Conservation (phyloP, 2,888 invertebrate genomes). For the Ypsolopha sequella region DNA sequence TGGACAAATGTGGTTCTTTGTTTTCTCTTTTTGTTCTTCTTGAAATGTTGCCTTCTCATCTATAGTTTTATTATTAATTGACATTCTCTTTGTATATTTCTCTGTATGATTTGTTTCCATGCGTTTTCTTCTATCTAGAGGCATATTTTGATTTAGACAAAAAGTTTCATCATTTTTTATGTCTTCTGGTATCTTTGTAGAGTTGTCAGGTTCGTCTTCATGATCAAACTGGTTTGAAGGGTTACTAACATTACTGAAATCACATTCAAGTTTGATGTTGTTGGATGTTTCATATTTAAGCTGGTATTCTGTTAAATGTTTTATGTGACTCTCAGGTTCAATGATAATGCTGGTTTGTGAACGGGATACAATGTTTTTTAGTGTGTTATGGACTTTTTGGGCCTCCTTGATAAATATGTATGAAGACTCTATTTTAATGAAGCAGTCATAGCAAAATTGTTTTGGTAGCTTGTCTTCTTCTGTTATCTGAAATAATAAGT, state of each 20-base stretch:
- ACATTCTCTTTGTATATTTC: no score
- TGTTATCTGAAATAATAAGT: constrained; percentile 25
- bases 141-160: neutral
- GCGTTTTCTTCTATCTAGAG: neutral
- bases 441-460: constrained; percentile 61
- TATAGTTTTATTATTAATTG: no score
- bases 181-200: constrained; percentile 1
- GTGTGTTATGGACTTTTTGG: constrained; percentile 38
- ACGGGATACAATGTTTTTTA: constrained; percentile 41
- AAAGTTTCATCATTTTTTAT: constrained; percentile 6
- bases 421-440: constrained; percentile 56
- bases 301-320: neutral
- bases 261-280: constrained; percentile 36
- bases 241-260: constrained; percentile 29
- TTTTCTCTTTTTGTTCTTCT: constrained; percentile 4
- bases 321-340: constrained; percentile 23
- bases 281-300: constrained; percentile 15
- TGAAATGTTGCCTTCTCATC: no score
- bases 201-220: constrained; percentile 7
- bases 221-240: constrained; percentile 11
- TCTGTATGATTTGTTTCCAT: neutral
- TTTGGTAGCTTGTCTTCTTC: constrained; percentile 56
- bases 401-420: constrained; percentile 58
- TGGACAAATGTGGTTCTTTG: constrained; percentile 31
- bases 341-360: constrained; percentile 38